Percentiles rank a stretch among this genome's conserved stretches.
phyloP scores from a whole-genome alignment of 2,888 invertebrate species.

The Aleiodes leptofemur region DNA sequence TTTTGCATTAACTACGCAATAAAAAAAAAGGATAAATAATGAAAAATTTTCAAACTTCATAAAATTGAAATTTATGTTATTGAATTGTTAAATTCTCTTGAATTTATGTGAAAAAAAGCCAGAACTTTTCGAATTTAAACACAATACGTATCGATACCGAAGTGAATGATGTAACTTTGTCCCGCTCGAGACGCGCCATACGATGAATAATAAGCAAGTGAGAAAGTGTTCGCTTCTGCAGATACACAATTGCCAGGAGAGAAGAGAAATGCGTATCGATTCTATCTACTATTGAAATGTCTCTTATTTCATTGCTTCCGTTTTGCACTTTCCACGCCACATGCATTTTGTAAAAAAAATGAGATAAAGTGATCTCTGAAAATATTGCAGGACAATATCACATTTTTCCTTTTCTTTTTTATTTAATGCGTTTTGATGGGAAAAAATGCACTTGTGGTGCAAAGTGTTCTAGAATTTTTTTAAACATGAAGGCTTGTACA shows the following conservation, averaged over 20 bases:
- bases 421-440: too few species aligned
- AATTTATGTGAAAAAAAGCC: background rate
- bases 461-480: too few species aligned
- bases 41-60: background rate
- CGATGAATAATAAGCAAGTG: constrained; percentile 51
- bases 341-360: background rate
- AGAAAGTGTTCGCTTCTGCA: constrained; percentile 38
- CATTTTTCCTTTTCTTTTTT: too few species aligned
- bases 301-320: constrained; percentile 1
- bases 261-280: constrained; percentile 35
- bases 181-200: constrained; percentile 41
- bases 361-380: too few species aligned
- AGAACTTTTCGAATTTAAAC: constrained; percentile 3
- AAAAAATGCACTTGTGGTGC: too few species aligned
- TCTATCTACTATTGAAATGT: background rate
- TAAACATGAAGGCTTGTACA: too few species aligned
- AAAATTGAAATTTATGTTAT: constrained; percentile 5
- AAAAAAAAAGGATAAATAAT: background rate
- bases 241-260: background rate
- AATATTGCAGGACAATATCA: too few species aligned
- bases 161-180: constrained; percentile 42
- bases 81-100: constrained; percentile 3
- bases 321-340: background rate
- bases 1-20: background rate
- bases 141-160: constrained; percentile 8